A percentile compares a stretch with the other conserved stretches of the same genome.
Conservation (phyloP, 1,140 invertebrate genomes). For the Elysia chlorotica region DNA sequence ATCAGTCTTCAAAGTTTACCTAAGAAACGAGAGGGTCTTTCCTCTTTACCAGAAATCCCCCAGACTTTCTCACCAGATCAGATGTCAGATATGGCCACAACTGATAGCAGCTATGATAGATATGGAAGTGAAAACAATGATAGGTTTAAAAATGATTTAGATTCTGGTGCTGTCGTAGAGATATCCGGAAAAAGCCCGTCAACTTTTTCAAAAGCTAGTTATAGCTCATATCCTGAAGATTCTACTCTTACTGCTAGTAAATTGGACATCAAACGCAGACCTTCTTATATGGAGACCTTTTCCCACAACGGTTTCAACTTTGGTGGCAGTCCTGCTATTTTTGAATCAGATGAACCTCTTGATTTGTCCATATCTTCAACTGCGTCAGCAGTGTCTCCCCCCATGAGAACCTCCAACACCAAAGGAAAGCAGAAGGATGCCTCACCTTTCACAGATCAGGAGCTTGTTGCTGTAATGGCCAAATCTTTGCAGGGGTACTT, state of each 20-base stretch:
- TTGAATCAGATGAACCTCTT: not conserved
- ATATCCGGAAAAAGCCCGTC: not conserved
- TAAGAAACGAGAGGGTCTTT: not conserved
- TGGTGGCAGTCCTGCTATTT: not conserved
- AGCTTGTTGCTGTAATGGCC: constrained; percentile 17
- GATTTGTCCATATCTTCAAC: not conserved
- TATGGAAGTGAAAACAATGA: not conserved
- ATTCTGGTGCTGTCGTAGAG: too few relatives aligned
- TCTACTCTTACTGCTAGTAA: constrained; percentile 21
- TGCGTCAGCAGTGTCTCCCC: not conserved
- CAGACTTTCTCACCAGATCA: constrained; percentile 1
- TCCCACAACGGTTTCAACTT: not conserved
- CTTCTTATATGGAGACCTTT: not conserved
- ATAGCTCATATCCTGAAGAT: constrained; percentile 1
- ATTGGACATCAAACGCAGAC: not conserved
- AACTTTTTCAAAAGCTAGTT: not conserved
- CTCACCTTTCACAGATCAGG: constrained; percentile 20
- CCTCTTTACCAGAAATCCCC: constrained; percentile 7
- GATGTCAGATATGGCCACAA: not conserved
- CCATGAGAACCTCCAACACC: not conserved
- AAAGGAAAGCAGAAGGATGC: not conserved
- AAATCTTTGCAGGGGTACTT: constrained; percentile 13
- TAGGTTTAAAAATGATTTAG: too few relatives aligned
- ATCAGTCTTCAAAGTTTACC: not conserved
- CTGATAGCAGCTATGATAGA: not conserved